Evolutionary conservation across 2,113 vertebrate genomes (phyloP).

Genomic region (Terrapene triunguis): DNA sequence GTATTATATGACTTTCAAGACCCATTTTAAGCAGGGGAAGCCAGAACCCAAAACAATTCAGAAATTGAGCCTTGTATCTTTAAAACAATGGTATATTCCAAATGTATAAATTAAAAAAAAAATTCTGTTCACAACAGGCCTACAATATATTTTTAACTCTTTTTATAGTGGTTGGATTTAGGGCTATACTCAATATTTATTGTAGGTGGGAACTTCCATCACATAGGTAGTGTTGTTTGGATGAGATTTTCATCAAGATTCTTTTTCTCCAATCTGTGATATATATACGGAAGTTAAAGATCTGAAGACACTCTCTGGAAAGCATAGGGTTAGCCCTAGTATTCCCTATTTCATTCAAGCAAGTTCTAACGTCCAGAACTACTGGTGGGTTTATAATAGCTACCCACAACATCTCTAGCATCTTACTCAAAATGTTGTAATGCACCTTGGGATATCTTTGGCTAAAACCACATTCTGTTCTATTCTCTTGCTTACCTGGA

Average conservation of each 20-base stretch:
- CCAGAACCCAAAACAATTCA: background rate
- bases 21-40: background rate
- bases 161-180: background rate
- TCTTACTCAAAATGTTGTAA: background rate
- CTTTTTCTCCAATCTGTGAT: background rate
- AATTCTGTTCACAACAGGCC: rapidly evolving
- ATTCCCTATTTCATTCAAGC: background rate
- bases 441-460: background rate
- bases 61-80: background rate
- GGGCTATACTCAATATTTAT: background rate
- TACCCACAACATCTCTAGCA: background rate
- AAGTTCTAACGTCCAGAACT: background rate
- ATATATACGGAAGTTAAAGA: background rate
- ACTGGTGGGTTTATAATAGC: background rate
- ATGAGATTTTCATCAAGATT: background rate
- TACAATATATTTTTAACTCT: background rate
- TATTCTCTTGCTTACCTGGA: background rate
- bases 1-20: background rate
- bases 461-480: background rate
- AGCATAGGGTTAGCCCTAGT: background rate
- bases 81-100: background rate
- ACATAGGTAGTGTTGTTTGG: background rate
- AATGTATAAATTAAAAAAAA: background rate
- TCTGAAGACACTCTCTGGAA: background rate
- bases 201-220: background rate